phyloP scores from a whole-genome alignment of 37 sponge, comb jelly and placozoan species.

The Axinella damicornis region DNA sequence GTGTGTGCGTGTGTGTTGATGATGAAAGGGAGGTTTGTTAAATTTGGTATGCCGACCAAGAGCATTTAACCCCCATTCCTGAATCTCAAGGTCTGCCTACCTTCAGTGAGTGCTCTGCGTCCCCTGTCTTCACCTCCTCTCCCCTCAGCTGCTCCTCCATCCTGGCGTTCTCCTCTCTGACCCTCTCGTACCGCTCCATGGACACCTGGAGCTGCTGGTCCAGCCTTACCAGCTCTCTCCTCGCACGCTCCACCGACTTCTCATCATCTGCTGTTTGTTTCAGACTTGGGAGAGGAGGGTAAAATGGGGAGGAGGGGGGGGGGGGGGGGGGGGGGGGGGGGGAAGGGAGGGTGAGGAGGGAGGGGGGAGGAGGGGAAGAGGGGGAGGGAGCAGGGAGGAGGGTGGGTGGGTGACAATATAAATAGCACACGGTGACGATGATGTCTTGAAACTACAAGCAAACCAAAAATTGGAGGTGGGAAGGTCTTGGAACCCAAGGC shows the following conservation, averaged over 20 bases:
- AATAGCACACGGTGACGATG: too few species aligned
- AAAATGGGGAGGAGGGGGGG: not conserved
- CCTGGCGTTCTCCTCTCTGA: constrained; percentile 16
- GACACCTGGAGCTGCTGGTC: constrained; percentile 43
- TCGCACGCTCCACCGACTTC: constrained; percentile 45
- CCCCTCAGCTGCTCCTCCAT: constrained; percentile 3
- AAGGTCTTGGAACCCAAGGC: too few species aligned
- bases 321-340: not conserved
- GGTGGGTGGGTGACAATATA: too few species aligned
- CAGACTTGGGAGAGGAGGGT: constrained; percentile 1
- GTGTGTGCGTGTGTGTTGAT: not conserved
- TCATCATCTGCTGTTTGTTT: constrained; percentile 37
- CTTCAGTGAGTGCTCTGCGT: constrained; percentile 25
- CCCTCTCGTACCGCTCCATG: not conserved
- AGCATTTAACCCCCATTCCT: too few species aligned
- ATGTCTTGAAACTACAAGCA: too few species aligned
- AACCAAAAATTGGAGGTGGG: too few species aligned
- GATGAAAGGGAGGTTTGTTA: too few species aligned
- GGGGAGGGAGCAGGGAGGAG: too few species aligned
- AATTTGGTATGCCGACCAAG: too few species aligned
- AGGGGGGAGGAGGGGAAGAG: too few species aligned
- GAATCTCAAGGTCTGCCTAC: not conserved
- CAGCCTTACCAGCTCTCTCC: constrained; percentile 40
- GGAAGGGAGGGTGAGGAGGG: too few species aligned
- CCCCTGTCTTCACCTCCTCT: constrained; percentile 4